Percentiles rank a stretch among this genome's conserved stretches.
Evolutionary conservation across 2,113 vertebrate species (phyloP).

Genomic region (Oncorhynchus mykiss): DNA sequence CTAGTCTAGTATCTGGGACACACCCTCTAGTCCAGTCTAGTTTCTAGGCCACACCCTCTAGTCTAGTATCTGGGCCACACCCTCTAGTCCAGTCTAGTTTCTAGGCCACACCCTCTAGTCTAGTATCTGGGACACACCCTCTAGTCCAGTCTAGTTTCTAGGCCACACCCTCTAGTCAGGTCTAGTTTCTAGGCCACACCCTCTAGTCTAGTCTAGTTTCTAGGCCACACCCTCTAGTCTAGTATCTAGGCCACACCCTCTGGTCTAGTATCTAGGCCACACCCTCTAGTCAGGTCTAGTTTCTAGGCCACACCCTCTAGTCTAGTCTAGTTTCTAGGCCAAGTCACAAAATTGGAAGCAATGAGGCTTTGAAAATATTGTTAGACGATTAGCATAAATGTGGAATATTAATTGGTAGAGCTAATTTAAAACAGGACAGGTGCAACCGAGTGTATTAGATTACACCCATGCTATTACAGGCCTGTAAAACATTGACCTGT

Average conservation of each 20-base stretch:
- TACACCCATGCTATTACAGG: slow-evolving; percentile 51
- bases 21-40: too few species aligned
- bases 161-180: too few species aligned
- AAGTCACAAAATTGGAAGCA: slow-evolving; percentile 49
- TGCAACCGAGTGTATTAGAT: slow-evolving; percentile 54
- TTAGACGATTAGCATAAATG: slow-evolving; percentile 57
- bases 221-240: neutral
- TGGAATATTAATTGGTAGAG: slow-evolving; percentile 55
- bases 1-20: too few species aligned
- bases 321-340: slow-evolving; percentile 18
- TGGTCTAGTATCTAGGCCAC: neutral
- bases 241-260: neutral
- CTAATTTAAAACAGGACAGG: slow-evolving; percentile 54
- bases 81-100: too few species aligned
- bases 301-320: neutral
- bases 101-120: too few species aligned
- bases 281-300: neutral
- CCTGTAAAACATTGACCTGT: slow-evolving; percentile 6
- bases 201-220: too few species aligned
- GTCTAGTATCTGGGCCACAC: too few species aligned
- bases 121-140: too few species aligned
- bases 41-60: too few species aligned
- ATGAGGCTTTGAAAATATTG: slow-evolving; percentile 63
- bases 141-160: too few species aligned
- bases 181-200: too few species aligned